Percentiles rank a stretch among this genome's conserved stretches.
phyloP scores from a whole-genome alignment of 2,797 vertebrate species.

The Capromys pilorides region DNA sequence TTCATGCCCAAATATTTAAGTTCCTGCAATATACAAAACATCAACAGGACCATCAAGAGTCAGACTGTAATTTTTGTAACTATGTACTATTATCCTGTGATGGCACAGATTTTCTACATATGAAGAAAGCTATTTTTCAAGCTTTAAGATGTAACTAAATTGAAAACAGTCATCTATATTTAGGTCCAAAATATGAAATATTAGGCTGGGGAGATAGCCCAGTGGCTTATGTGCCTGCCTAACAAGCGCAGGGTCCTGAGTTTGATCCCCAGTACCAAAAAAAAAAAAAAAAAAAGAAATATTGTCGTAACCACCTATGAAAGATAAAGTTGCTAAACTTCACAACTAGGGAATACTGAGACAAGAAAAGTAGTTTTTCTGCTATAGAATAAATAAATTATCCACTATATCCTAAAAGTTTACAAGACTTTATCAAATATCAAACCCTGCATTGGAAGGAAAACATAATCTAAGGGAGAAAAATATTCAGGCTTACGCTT shows the following conservation, averaged over 20 bases:
- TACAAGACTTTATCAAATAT: too few species aligned
- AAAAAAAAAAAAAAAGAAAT: too few species aligned
- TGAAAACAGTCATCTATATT: background rate
- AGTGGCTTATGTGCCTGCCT: too few species aligned
- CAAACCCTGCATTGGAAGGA: slow-evolving; percentile 7
- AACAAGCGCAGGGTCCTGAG: too few species aligned
- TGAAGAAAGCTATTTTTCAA: slow-evolving; percentile 42
- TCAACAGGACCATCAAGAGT: background rate
- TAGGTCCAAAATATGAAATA: slow-evolving; percentile 32
- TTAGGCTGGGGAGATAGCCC: too few species aligned
- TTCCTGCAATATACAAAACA: background rate
- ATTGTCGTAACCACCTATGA: background rate
- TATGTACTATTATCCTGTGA: background rate
- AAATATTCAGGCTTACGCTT: slow-evolving; percentile 37
- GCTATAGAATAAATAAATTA: too few species aligned
- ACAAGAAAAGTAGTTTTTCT: too few species aligned
- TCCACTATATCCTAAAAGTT: too few species aligned
- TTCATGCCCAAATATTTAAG: slow-evolving; percentile 34
- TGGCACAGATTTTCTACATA: background rate
- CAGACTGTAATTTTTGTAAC: background rate
- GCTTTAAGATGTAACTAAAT: background rate
- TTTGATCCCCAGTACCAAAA: too few species aligned
- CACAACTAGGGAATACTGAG: too few species aligned
- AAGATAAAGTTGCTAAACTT: background rate
- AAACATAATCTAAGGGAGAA: slow-evolving; percentile 39